Conservation (phyloP, 2,888 invertebrate genomes). For the Acholoe squamosa region DNA sequence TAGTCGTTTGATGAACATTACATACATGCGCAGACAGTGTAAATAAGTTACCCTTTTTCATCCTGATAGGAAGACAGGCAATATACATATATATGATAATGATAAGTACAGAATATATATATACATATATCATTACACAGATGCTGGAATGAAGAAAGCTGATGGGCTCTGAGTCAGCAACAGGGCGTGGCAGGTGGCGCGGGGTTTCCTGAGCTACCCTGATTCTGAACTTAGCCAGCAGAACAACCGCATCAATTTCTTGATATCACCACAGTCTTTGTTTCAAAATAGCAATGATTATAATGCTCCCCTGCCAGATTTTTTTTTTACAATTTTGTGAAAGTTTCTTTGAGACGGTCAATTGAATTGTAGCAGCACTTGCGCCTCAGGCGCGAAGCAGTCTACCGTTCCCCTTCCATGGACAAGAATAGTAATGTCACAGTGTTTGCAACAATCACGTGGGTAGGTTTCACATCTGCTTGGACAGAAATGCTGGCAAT, state of each 20-base stretch:
- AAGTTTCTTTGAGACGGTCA: neutral
- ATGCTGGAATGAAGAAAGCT: conserved; percentile 59
- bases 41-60: conserved; percentile 61
- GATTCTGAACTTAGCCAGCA: conserved; percentile 56
- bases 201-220: conserved; percentile 50
- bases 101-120: conserved; percentile 61
- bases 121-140: conserved; percentile 39
- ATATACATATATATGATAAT: conserved; percentile 18
- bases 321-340: neutral
- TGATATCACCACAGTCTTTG: conserved; percentile 43
- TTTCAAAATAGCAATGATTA: conserved; percentile 23
- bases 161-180: conserved; percentile 31
- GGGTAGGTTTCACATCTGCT: neutral
- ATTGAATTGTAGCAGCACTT: neutral
- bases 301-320: conserved; percentile 14
- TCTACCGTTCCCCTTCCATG: neutral
- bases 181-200: neutral
- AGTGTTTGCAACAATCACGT: neutral
- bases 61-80: conserved; percentile 62
- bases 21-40: conserved; percentile 39
- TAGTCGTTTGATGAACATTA: conserved; percentile 46
- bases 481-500: conserved; percentile 31
- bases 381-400: neutral
- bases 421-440: neutral
- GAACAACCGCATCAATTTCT: conserved; percentile 48